Conservation (phyloP, 2,888 invertebrate genomes). For the Zygogramma bicolorata region DNA sequence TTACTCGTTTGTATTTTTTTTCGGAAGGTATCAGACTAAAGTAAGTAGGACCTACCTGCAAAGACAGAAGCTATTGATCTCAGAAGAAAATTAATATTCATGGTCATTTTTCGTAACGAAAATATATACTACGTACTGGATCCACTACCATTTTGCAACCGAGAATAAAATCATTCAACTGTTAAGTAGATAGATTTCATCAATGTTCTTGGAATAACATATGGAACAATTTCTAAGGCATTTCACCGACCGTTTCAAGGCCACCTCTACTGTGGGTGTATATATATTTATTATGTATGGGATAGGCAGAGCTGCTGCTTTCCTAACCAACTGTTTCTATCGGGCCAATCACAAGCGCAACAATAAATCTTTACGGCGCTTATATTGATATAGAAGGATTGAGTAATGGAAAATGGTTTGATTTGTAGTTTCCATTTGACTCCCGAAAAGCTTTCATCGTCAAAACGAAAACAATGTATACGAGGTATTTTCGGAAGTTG, state of each 20-base stretch:
- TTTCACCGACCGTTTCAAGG: constrained; percentile 36
- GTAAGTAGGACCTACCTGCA: too few species aligned
- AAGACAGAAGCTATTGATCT: too few species aligned
- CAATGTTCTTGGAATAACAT: constrained; percentile 13
- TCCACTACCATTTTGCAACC: too few species aligned
- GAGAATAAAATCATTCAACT: not conserved
- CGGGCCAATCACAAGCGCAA: constrained; percentile 15
- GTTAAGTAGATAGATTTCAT: not conserved
- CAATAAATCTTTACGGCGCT: not conserved
- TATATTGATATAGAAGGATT: not conserved
- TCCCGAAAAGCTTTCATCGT: not conserved
- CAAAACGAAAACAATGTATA: not conserved
- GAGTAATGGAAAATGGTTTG: not conserved
- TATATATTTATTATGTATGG: constrained; percentile 41
- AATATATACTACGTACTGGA: too few species aligned
- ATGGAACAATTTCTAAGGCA: constrained; percentile 37
- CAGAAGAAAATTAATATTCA: too few species aligned
- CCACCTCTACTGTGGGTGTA: constrained; percentile 38
- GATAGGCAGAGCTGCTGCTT: constrained; percentile 25
- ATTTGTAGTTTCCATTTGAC: not conserved
- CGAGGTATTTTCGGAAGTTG: not conserved
- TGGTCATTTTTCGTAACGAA: too few species aligned
- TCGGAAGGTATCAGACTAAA: too few species aligned
- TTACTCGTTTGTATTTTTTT: too few species aligned
- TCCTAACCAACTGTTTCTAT: constrained; percentile 20